phyloP scores from a whole-genome alignment of 2,888 invertebrate species.

The Nectonema munidae region DNA sequence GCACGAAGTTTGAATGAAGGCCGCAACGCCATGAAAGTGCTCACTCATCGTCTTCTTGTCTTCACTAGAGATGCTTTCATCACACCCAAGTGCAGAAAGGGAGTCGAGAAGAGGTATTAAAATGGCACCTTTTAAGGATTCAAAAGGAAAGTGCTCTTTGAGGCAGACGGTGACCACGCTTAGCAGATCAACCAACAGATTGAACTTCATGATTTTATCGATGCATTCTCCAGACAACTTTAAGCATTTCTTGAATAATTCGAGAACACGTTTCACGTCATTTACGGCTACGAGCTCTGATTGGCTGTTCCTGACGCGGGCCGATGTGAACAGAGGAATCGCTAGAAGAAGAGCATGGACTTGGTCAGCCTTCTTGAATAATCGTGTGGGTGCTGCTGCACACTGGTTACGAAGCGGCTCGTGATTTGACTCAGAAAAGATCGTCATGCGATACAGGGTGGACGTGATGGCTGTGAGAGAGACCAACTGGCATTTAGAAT shows the following conservation, averaged over 20 bases:
- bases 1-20: too few relatives aligned
- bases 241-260: conserved; percentile 72
- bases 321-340: conserved; percentile 88
- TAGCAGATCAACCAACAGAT: conserved; percentile 64
- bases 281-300: too few relatives aligned
- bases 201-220: conserved; percentile 78
- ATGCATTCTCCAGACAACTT: conserved; percentile 83
- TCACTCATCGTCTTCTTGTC: too few relatives aligned
- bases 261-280: conserved; percentile 62
- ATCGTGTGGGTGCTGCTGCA: conserved; percentile 65
- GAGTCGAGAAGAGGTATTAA: too few relatives aligned
- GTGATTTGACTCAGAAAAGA: conserved; percentile 77
- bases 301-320: too few relatives aligned
- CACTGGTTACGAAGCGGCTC: conserved; percentile 79
- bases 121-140: too few relatives aligned
- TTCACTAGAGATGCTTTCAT: too few relatives aligned
- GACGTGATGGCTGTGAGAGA: conserved; percentile 78
- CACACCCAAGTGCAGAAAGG: too few relatives aligned
- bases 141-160: too few relatives aligned
- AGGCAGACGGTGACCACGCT: too few relatives aligned
- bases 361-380: conserved; percentile 89
- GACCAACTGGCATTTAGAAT: conserved; percentile 73
- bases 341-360: conserved; percentile 38
- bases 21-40: too few relatives aligned
- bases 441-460: conserved; percentile 66